Percentiles rank a stretch among this genome's conserved stretches.
These are phyloP conservation scores for Sceloporus undulatus DNA, from an alignment of 2,113 vertebrate genomes.

Conservation along the genomic window DNA sequence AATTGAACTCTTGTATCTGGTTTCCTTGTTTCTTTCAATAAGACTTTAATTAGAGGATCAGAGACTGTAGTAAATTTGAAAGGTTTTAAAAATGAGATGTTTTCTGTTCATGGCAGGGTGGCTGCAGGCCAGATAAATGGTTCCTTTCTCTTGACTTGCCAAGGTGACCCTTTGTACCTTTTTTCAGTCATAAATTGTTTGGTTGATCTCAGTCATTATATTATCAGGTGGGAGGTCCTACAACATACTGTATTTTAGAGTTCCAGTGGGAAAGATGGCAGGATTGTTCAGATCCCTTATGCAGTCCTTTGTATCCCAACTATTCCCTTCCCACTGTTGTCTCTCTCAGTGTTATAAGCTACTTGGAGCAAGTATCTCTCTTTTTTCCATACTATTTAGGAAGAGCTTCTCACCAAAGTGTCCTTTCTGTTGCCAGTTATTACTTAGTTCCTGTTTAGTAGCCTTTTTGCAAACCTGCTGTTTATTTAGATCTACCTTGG, in stretches of 20 bases:
- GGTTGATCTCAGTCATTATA: neutral
- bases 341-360: neutral
- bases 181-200: neutral
- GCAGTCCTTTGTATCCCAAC: neutral
- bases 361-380: neutral
- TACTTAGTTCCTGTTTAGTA: no score
- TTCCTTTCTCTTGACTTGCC: neutral
- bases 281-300: neutral
- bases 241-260: neutral
- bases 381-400: neutral
- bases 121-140: neutral
- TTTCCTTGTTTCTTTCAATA: neutral
- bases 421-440: neutral
- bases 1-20: neutral
- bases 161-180: neutral
- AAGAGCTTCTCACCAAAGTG: neutral
- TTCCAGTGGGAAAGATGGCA: neutral
- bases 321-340: neutral
- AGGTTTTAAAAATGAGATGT: neutral
- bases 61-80: neutral
- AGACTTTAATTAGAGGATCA: neutral
- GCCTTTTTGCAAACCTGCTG: no score
- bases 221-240: neutral
- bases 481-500: no score
- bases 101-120: neutral